These are phyloP conservation scores for Brachypteracias leptosomus DNA, from an alignment of 2,113 vertebrate genomes.

Conservation along the genomic window DNA sequence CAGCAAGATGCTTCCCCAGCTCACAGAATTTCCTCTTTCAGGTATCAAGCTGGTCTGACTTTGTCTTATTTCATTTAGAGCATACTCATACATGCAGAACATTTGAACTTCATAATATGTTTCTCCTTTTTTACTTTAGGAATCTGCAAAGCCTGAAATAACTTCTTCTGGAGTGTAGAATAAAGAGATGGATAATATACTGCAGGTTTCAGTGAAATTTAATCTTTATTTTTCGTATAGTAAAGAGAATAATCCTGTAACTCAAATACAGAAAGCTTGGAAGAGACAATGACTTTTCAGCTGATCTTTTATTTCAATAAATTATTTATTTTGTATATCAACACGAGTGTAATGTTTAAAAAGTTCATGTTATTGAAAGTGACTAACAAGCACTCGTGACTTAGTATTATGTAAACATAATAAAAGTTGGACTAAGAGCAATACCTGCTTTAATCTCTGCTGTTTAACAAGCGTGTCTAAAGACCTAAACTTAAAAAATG, in stretches of 20 bases:
- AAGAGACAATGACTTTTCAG: slow-evolving; percentile 1
- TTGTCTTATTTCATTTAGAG: background rate
- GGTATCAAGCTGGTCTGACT: background rate
- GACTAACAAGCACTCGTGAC: background rate
- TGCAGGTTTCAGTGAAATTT: background rate
- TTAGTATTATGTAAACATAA: background rate
- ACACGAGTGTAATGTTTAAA: background rate
- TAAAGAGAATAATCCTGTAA: background rate
- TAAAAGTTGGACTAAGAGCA: background rate
- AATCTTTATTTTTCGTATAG: background rate
- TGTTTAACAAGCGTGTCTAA: background rate
- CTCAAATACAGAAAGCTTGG: background rate
- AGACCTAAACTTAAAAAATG: background rate
- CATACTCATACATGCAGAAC: background rate
- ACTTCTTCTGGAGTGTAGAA: background rate
- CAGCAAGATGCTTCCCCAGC: too few species aligned
- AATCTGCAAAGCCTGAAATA: too few species aligned
- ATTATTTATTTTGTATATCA: background rate
- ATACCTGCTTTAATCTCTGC: background rate
- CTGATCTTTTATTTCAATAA: slow-evolving; percentile 15
- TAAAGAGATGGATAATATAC: background rate
- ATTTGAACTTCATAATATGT: background rate
- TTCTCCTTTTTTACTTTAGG: too few species aligned
- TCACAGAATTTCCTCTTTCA: too few species aligned
- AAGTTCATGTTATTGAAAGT: background rate